Conservation (phyloP, 2,113 vertebrate genomes). For the Plecotus auritus region DNA sequence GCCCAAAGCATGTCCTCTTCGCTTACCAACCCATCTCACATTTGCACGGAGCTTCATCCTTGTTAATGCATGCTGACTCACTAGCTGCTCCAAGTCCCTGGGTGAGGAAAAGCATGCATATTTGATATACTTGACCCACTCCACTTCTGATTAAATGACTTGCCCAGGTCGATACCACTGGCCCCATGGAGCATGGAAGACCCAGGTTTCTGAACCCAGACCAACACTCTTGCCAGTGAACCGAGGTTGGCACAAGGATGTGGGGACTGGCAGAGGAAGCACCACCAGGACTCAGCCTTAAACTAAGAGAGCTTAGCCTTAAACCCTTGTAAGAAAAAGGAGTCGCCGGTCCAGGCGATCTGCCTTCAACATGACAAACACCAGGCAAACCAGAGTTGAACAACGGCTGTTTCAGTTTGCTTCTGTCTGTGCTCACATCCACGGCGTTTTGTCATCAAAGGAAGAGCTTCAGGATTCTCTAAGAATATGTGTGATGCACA, state of each 20-base stretch:
- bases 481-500: not conserved
- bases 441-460: not conserved
- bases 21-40: no score
- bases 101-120: not conserved
- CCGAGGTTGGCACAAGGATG: not conserved
- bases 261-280: no score
- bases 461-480: not conserved
- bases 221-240: not conserved
- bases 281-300: not conserved
- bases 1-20: not conserved
- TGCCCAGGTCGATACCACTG: no score
- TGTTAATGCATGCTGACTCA: not conserved
- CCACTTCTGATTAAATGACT: not conserved
- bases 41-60: not conserved
- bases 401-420: not conserved
- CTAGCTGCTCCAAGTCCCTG: not conserved
- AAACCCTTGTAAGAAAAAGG: not conserved
- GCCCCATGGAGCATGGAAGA: not conserved
- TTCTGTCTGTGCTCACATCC: not conserved
- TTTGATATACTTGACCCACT: not conserved
- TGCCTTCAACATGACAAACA: not conserved
- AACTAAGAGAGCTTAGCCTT: not conserved
- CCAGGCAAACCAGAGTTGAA: not conserved
- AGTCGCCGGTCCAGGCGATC: not conserved
- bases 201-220: not conserved